phyloP scores from a whole-genome alignment of 2,797 vertebrate species.

The Sebastolobus altivelis region DNA sequence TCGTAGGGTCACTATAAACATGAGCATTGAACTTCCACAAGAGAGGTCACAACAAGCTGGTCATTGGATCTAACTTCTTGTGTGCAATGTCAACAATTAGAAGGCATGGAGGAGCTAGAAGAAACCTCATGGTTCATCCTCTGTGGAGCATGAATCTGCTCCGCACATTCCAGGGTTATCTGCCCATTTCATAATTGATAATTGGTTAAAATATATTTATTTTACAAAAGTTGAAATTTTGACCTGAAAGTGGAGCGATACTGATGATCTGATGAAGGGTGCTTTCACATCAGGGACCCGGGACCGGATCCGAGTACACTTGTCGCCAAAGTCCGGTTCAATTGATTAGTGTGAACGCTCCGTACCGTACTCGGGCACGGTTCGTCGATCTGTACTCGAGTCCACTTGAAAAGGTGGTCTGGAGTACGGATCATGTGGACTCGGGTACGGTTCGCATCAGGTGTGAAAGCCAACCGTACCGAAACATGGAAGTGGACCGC shows the following conservation, averaged over 20 bases:
- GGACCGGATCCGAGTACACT: too few relatives aligned
- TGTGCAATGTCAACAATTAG: background rate
- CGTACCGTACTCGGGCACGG: too few relatives aligned
- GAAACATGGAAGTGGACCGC: too few relatives aligned
- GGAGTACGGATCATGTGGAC: too few relatives aligned
- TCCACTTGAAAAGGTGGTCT: too few relatives aligned
- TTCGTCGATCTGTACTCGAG: too few relatives aligned
- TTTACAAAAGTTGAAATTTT: background rate
- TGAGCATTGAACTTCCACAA: background rate
- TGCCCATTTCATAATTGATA: background rate
- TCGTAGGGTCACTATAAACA: background rate
- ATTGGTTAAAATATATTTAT: background rate
- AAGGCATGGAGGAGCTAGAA: background rate
- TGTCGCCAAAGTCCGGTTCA: too few relatives aligned
- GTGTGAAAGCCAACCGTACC: too few relatives aligned
- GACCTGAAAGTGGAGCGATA: background rate
- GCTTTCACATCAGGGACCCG: too few relatives aligned
- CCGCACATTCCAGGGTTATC: background rate
- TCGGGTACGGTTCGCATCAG: too few relatives aligned
- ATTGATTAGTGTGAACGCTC: too few relatives aligned
- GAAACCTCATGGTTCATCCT: background rate
- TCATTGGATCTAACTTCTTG: background rate
- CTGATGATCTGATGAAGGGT: too few relatives aligned
- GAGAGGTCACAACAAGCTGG: background rate
- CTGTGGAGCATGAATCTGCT: background rate